Evolutionary conservation across 2,888 invertebrate genomes (phyloP), one percentile per base, ranked within the genome.

Genomic region (Microlaimidae sp.): DNA sequence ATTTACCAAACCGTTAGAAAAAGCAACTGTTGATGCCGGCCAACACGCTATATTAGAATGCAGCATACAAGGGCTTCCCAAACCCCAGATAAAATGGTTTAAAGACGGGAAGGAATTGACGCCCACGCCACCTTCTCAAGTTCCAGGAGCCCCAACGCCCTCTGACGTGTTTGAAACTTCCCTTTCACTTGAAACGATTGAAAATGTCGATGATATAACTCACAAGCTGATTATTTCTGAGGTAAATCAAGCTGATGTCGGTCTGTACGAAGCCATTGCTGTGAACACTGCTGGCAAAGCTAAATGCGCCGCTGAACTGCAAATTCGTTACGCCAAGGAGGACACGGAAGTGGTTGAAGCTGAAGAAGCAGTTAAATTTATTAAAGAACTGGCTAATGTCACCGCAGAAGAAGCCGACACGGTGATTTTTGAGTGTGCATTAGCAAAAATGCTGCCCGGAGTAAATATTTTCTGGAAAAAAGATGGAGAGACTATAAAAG

Each of bases 51-150:
- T 17, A 17, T 17, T 32, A 17, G 32, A 32, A 17, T 32, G 32
- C 32, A 17, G 32, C 32, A 17, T 32, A 7, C 17, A 7, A 13
- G 32, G 32, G 10, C 10, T 32, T 32, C 47, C 26, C 5, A 5
- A 7, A 23, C 83, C 84, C 0, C 83, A 85, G 62, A 84, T 88
- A 21, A 78, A 82, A 61, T 88, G 87, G 87, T 76, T 85, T 1
- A 77, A 87, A 62, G 87, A 87, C 71, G 84, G 84, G 72, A 63
- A 65, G 52, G 60, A 63, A 49, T 63, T 73, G 17, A n/a, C 13
- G 43, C 43, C 43, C 7, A 24, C n/a, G 7, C 21, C 21, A 19
- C 43, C n/a, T n/a, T 24, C n/a, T 24, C 5, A 21, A 7, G 23
- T 43, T 24, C 7, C 23, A 21, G 38, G n/a, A 38, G n/a, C 38